Evolutionary conservation across 2,888 invertebrate genomes (phyloP).

Genomic region (Drosophila yooni): DNA sequence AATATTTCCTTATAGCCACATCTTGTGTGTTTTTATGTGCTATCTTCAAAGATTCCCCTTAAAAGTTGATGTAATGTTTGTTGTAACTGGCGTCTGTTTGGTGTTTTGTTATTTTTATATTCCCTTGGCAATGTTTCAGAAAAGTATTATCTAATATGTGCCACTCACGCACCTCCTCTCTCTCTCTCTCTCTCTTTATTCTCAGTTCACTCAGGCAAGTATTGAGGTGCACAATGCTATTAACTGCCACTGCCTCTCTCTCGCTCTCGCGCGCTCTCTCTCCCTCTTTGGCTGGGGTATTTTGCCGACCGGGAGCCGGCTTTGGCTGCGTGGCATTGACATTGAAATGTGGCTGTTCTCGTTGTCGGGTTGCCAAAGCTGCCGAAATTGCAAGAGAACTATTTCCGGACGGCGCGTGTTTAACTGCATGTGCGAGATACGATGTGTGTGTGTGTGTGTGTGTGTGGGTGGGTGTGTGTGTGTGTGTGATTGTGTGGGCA

Average conservation of each 20-base stretch:
- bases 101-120: slow-evolving; percentile 24
- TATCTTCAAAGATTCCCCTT: background rate
- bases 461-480: background rate
- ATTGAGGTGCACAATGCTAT: slow-evolving; percentile 1
- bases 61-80: slow-evolving; percentile 39
- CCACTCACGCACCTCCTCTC: slow-evolving; percentile 1
- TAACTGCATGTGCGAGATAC: slow-evolving; percentile 16
- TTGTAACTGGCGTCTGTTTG: slow-evolving; percentile 14
- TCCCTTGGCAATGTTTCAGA: slow-evolving; percentile 53
- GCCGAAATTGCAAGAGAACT: slow-evolving; percentile 44
- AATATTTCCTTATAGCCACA: background rate
- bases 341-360: slow-evolving; percentile 37
- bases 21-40: background rate
- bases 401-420: slow-evolving; percentile 15
- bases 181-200: background rate
- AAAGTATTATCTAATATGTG: slow-evolving; percentile 54
- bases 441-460: background rate
- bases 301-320: slow-evolving; percentile 23
- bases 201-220: slow-evolving; percentile 5
- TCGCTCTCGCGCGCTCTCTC: background rate
- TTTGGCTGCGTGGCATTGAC: slow-evolving; percentile 43
- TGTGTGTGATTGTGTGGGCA: background rate
- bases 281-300: slow-evolving; percentile 3
- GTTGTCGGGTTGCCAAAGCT: slow-evolving; percentile 39
- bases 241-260: slow-evolving; percentile 6